Conservation (phyloP, 2,113 vertebrate species). For the Lasiurus cinereus region DNA sequence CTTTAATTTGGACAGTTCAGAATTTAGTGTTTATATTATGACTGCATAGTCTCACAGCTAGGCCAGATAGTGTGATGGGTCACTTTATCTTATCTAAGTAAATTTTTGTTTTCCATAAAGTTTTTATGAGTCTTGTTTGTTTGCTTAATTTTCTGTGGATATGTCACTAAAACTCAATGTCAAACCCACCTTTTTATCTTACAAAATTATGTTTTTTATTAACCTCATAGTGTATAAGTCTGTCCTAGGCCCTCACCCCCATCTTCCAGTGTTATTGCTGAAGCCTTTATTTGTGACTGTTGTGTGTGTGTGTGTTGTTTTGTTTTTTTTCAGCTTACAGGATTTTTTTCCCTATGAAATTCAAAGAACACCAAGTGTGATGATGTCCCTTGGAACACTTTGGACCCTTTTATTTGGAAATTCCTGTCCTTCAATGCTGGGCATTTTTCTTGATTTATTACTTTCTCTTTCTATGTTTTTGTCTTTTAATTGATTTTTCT, state of each 20-base stretch:
- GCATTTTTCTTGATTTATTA: conserved; percentile 5
- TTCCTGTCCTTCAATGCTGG: not conserved
- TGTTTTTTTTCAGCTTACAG: not conserved
- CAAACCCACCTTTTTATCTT: not conserved
- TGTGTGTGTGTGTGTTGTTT: not conserved
- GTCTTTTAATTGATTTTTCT: not conserved
- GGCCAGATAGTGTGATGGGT: not conserved
- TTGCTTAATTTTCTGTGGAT: not conserved
- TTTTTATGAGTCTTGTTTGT: not conserved
- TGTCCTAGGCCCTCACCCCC: not conserved
- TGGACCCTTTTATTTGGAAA: not conserved
- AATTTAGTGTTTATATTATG: not conserved
- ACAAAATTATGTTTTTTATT: not conserved
- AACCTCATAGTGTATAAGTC: not conserved
- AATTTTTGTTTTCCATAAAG: not conserved
- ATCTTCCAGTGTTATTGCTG: not conserved
- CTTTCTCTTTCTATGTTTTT: not conserved
- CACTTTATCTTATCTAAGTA: not conserved
- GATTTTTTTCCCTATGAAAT: not conserved
- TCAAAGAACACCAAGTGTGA: not conserved
- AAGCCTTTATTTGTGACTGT: not conserved
- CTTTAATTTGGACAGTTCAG: not conserved
- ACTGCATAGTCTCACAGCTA: not conserved
- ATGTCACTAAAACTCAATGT: not conserved
- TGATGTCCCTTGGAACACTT: not conserved